phyloP scores from a whole-genome alignment of 2,888 invertebrate genomes.

The Piscicola geometra region DNA sequence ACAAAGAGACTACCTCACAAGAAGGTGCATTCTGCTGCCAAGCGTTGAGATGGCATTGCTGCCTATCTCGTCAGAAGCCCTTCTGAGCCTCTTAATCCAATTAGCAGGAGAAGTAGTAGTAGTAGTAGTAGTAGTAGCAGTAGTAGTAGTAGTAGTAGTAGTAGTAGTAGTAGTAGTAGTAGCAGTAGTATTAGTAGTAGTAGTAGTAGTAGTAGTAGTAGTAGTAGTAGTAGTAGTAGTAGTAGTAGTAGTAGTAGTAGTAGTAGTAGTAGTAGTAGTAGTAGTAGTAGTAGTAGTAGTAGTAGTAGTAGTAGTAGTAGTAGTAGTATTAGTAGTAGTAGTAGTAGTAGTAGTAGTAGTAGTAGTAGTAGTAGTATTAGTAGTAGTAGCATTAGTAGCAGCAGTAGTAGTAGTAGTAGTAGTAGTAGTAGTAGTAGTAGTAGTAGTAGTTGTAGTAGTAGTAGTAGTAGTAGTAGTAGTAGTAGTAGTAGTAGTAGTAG shows the following conservation, averaged over 20 bases:
- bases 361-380: constrained; percentile 18
- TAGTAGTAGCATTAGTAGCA: too few species aligned
- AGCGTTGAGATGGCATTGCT: too few species aligned
- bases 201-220: too few species aligned
- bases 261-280: constrained; percentile 16
- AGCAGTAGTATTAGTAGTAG: too few species aligned
- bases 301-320: constrained; percentile 16
- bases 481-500: constrained; percentile 11
- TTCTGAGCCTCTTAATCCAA: too few species aligned
- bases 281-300: constrained; percentile 14
- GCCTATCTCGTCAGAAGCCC: too few species aligned
- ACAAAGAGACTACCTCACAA: too few species aligned
- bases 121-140: too few species aligned
- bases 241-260: constrained; percentile 13
- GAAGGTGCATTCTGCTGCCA: too few species aligned
- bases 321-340: constrained; percentile 13
- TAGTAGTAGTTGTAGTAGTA: constrained; percentile 3
- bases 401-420: neutral
- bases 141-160: too few species aligned
- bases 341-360: constrained; percentile 16
- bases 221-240: constrained; percentile 3
- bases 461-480: constrained; percentile 18
- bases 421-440: constrained; percentile 7
- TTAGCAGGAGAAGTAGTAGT: too few species aligned
- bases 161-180: too few species aligned